Conservation (phyloP, 1,140 invertebrate genomes). For the Eueides isabella region DNA sequence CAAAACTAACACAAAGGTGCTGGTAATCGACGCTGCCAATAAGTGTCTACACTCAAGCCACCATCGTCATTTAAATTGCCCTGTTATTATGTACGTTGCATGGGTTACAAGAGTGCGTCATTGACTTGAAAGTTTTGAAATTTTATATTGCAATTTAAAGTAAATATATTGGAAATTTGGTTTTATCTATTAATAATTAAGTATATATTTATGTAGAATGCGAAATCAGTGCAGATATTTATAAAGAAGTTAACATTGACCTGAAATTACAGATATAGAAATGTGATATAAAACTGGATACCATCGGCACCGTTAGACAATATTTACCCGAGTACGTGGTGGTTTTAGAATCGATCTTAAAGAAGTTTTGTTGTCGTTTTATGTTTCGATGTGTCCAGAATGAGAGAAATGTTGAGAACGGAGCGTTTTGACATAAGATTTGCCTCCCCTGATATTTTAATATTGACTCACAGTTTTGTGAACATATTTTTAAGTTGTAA, state of each 20-base stretch:
- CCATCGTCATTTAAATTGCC: conserved; percentile 6
- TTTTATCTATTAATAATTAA: background rate
- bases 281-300: background rate
- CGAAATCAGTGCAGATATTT: background rate
- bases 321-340: background rate
- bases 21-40: background rate
- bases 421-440: too few species aligned
- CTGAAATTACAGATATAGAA: background rate
- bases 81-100: conserved; percentile 5
- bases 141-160: background rate
- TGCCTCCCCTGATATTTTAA: too few species aligned
- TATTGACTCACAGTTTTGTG: too few species aligned
- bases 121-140: conserved; percentile 21
- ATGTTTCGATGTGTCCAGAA: too few species aligned
- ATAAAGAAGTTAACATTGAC: background rate
- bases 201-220: background rate
- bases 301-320: background rate
- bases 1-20: conserved; percentile 7
- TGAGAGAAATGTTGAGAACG: too few species aligned
- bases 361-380: too few species aligned
- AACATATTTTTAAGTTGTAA: too few species aligned
- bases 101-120: conserved; percentile 13
- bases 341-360: background rate
- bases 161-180: background rate
- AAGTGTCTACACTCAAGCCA: background rate